Evolutionary conservation across 2,888 invertebrate genomes (phyloP), one percentile per base, ranked within the genome.

Genomic region (Glaucopsyche alexis): DNA sequence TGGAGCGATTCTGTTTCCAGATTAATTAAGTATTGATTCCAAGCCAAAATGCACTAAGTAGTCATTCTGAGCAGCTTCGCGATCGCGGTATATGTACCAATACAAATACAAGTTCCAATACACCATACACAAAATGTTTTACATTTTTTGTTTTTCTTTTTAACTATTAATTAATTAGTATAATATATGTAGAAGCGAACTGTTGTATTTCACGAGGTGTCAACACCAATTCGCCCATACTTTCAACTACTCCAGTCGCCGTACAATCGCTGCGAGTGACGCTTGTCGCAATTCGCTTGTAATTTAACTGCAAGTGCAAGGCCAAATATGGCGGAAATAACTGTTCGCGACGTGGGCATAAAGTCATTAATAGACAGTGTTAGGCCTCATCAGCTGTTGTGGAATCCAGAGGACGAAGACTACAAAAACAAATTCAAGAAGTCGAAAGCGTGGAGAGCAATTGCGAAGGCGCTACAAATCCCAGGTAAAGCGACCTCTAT

Each of bases 251-350:
- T 38, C 7, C 60, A 60, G 60, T 60, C 60, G 60, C 60, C 13
- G 11, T 11, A 60, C 29, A 60, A 13, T 60, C 60, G 60, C 60
- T 16, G 60, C 60, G 60, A 60, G 60, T 60, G 60, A 60, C 60
- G 60, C 60, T 11, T 60, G 29, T 60, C 60, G 29, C 29, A 29
- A n/a, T n/a, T 50, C 50, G 50, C n/a, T 50, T 60, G 29, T 29
- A 29, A 29, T 29, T 29, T 19, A 13, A 6, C 19, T n/a, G 2
- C 19, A 19, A 55, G 16, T 19, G n/a, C 19, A 55, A 55, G 1
- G 3, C 11, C 9, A 19, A 55, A 55, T 55, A 60, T 60, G 60
- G 7, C 29, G 11, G 29, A 60, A 60, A 60, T 29, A 55, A 19
- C 55, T 16, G 19, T 55, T 19, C 55, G 55, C 55, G 19, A 55